A percentile compares a stretch with the other conserved stretches of the same genome.
Conservation (phyloP, 2,888 invertebrate species). For the Mimachlamys varia region DNA sequence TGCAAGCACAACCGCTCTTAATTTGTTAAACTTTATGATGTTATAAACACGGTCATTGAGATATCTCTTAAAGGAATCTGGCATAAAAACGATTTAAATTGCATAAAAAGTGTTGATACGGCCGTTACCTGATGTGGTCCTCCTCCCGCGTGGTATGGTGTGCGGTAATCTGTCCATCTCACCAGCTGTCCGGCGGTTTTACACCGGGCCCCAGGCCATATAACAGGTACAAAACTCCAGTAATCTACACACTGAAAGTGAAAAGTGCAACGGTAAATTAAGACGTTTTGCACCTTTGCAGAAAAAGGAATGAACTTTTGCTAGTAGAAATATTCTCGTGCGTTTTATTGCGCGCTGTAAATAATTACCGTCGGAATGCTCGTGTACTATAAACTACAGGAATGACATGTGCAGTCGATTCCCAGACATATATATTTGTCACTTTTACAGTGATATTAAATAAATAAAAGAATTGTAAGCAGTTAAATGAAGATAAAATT, state of each 20-base stretch:
- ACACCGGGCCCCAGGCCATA: background rate
- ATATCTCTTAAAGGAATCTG: background rate
- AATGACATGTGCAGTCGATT: background rate
- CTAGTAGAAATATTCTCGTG: background rate
- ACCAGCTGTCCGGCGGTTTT: background rate
- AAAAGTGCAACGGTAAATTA: background rate
- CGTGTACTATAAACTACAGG: background rate
- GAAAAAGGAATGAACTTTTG: background rate
- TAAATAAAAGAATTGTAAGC: background rate
- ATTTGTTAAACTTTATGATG: conserved; percentile 2
- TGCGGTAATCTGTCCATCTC: background rate
- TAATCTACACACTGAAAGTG: background rate
- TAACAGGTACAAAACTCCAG: too few species aligned
- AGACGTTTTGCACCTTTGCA: background rate
- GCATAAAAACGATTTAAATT: background rate
- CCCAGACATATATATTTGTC: background rate
- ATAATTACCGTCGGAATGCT: background rate
- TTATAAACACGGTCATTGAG: background rate
- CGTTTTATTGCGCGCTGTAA: background rate
- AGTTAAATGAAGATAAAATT: conserved; percentile 11
- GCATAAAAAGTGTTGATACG: conserved; percentile 2
- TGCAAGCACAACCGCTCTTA: background rate
- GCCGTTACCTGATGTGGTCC: background rate
- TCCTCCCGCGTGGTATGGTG: background rate
- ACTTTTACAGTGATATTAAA: background rate